Evolutionary conservation across 2,888 invertebrate genomes (phyloP).

Genomic region (Eristalis pertinax): DNA sequence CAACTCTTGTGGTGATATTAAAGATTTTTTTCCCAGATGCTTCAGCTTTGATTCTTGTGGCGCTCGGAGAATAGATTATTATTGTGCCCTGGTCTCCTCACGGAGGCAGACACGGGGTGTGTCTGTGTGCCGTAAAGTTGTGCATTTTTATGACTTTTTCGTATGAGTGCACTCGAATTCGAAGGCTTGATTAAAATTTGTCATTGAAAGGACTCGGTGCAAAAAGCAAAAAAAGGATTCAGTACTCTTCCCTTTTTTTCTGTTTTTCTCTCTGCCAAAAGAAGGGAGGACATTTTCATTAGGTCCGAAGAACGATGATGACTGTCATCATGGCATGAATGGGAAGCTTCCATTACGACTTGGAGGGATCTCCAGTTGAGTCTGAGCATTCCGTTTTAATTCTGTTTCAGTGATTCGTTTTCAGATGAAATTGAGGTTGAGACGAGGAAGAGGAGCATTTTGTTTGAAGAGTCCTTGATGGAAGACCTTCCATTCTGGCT

Average conservation of each 20-base stretch:
- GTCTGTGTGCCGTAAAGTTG: conserved; percentile 53
- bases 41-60: conserved; percentile 57
- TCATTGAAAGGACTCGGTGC: conserved; percentile 50
- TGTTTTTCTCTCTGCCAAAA: background rate
- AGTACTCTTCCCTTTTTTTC: conserved; percentile 3
- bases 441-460: background rate
- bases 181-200: conserved; percentile 71
- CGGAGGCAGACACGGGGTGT: background rate
- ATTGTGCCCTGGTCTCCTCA: conserved; percentile 34
- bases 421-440: conserved; percentile 5
- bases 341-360: conserved; percentile 17
- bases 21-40: conserved; percentile 23
- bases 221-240: background rate
- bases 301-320: conserved; percentile 41
- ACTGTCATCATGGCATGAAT: conserved; percentile 4
- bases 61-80: conserved; percentile 52
- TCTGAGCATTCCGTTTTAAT: conserved; percentile 23
- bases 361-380: conserved; percentile 6
- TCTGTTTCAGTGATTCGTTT: conserved; percentile 13
- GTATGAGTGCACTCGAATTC: conserved; percentile 69
- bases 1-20: conserved; percentile 66
- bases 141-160: conserved; percentile 72
- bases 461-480: background rate
- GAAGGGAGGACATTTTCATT: conserved; percentile 56
- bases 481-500: background rate